phyloP scores from a whole-genome alignment of 2,888 invertebrate genomes.

The Blastobasis adustella region DNA sequence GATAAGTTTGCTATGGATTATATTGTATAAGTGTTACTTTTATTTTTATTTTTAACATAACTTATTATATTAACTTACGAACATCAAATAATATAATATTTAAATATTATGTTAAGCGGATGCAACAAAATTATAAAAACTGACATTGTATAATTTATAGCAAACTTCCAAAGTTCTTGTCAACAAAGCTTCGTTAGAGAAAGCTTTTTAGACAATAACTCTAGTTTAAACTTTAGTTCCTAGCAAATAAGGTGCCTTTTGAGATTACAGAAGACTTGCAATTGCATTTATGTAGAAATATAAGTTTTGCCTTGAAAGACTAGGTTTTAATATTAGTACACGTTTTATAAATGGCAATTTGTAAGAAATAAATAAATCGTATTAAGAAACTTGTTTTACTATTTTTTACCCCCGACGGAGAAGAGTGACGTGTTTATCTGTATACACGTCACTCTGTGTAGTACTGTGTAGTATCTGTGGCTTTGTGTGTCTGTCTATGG shows the following conservation, averaged over 20 bases:
- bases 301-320: constrained; percentile 5
- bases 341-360: background rate
- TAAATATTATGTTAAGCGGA: too few species aligned
- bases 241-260: background rate
- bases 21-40: background rate
- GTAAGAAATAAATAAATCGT: background rate
- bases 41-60: too few species aligned
- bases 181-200: constrained; percentile 13
- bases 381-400: background rate
- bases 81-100: too few species aligned
- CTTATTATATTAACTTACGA: too few species aligned
- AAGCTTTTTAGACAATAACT: constrained; percentile 22
- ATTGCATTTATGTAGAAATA: constrained; percentile 3
- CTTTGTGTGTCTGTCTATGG: too few species aligned
- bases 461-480: too few species aligned
- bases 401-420: too few species aligned
- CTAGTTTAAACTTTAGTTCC: constrained; percentile 1
- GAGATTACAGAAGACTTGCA: constrained; percentile 2
- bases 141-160: constrained; percentile 20
- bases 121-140: too few species aligned
- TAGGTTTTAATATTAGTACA: background rate
- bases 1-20: constrained; percentile 11
- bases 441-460: too few species aligned
- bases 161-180: constrained; percentile 30
- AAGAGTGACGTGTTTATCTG: too few species aligned